phyloP scores from a whole-genome alignment of 2,888 invertebrate species.

The Dolomedes plantarius region DNA sequence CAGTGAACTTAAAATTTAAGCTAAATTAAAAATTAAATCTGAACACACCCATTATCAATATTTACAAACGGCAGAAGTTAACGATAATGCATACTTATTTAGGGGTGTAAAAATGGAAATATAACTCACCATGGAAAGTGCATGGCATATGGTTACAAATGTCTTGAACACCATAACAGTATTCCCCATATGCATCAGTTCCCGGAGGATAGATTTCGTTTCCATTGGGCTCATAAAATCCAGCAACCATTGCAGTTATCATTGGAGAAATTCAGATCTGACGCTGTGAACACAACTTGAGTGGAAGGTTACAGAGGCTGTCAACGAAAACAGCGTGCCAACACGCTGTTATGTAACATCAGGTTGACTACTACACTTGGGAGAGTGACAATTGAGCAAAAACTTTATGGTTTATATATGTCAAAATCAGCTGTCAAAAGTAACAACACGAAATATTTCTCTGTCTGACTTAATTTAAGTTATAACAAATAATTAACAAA shows the following conservation, averaged over 20 bases:
- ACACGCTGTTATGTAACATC: slow-evolving; percentile 39
- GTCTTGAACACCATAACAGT: slow-evolving; percentile 67
- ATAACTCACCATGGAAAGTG: slow-evolving; percentile 62
- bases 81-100: too few relatives aligned
- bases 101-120: too few relatives aligned
- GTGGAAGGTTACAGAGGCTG: slow-evolving; percentile 27
- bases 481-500: background rate
- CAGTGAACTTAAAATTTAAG: too few relatives aligned
- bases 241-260: slow-evolving; percentile 72
- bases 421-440: slow-evolving; percentile 41
- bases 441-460: background rate
- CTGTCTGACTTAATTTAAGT: background rate
- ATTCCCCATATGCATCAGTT: slow-evolving; percentile 66
- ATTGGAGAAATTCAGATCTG: slow-evolving; percentile 66
- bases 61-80: too few relatives aligned
- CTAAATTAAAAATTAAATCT: too few relatives aligned
- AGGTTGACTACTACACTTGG: slow-evolving; percentile 26
- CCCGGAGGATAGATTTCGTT: slow-evolving; percentile 66
- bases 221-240: slow-evolving; percentile 71
- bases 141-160: slow-evolving; percentile 69
- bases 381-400: slow-evolving; percentile 19
- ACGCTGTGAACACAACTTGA: slow-evolving; percentile 30
- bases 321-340: slow-evolving; percentile 52
- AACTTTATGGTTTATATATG: background rate
- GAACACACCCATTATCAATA: too few relatives aligned